These are phyloP conservation scores for Cryptocephalus primarius DNA, from an alignment of 2,888 invertebrate species.

Conservation along the genomic window DNA sequence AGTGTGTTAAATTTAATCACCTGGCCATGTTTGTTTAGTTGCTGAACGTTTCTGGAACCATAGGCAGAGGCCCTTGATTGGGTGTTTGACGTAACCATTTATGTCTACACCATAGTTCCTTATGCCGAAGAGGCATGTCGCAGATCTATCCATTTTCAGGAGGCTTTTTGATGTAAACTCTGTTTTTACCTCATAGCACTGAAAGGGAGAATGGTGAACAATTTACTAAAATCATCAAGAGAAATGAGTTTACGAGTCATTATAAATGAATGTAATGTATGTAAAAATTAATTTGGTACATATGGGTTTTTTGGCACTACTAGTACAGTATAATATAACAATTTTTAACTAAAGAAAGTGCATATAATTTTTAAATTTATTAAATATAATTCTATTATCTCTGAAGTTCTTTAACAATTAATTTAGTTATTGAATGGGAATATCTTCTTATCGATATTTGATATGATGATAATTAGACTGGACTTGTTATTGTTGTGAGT, in stretches of 20 bases:
- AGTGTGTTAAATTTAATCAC: conserved; percentile 28
- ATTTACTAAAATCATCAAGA: neutral
- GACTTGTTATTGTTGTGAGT: too few relatives aligned
- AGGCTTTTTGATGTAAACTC: conserved; percentile 53
- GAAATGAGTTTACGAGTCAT: neutral
- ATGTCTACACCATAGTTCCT: conserved; percentile 91
- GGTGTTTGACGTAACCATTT: conserved; percentile 82
- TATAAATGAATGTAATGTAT: neutral
- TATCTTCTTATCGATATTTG: too few relatives aligned
- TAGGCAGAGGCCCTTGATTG: conserved; percentile 73
- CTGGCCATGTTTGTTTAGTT: conserved; percentile 92
- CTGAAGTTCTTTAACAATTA: too few relatives aligned
- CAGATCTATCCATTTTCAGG: conserved; percentile 80
- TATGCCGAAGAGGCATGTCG: conserved; percentile 88
- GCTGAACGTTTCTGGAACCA: conserved; percentile 88
- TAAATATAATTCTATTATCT: too few relatives aligned
- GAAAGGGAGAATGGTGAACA: conserved; percentile 12
- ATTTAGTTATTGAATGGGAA: too few relatives aligned
- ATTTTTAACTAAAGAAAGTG: too few relatives aligned
- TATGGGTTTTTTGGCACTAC: too few relatives aligned
- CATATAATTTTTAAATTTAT: too few relatives aligned
- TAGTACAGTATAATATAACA: too few relatives aligned
- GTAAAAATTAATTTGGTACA: too few relatives aligned
- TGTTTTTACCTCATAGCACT: conserved; percentile 84
- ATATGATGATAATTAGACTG: too few relatives aligned